Conservation (phyloP, 2,888 invertebrate genomes). For the Galerucella nymphaeae region DNA sequence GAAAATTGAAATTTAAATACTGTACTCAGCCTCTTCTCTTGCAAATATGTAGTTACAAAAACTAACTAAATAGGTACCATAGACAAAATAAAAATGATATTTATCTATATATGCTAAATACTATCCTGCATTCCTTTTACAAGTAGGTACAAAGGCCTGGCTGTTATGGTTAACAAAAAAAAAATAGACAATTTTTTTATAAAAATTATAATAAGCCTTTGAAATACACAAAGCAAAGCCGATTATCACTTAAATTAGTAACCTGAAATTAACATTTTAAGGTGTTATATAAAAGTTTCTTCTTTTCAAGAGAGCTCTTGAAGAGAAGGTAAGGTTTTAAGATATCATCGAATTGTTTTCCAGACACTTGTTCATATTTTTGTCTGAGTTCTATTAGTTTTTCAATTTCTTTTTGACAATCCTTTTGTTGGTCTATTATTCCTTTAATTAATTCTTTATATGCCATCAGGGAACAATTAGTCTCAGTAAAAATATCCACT, state of each 20-base stretch:
- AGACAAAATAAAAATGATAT: too few relatives aligned
- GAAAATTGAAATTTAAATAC: too few relatives aligned
- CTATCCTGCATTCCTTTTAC: too few relatives aligned
- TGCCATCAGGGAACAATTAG: slow-evolving; percentile 61
- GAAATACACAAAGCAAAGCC: slow-evolving; percentile 13
- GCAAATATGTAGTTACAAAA: too few relatives aligned
- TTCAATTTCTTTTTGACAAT: slow-evolving; percentile 59
- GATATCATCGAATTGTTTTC: slow-evolving; percentile 64
- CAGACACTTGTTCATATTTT: slow-evolving; percentile 62
- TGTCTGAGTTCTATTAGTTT: slow-evolving; percentile 60
- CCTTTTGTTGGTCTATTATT: slow-evolving; percentile 61
- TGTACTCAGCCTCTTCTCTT: too few relatives aligned
- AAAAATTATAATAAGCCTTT: slow-evolving; percentile 17
- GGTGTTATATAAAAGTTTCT: slow-evolving; percentile 52
- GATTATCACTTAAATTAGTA: neutral
- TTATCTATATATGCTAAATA: too few relatives aligned
- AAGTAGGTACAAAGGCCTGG: too few relatives aligned
- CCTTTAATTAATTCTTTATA: slow-evolving; percentile 61
- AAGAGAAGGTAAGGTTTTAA: slow-evolving; percentile 62
- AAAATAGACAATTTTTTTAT: neutral
- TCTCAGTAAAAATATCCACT: slow-evolving; percentile 64
- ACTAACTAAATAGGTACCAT: too few relatives aligned
- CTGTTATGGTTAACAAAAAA: too few relatives aligned
- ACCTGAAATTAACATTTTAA: slow-evolving; percentile 33
- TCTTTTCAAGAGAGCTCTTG: slow-evolving; percentile 61